Conservation (phyloP, 2,888 invertebrate species). For the Seladonia tumulorum region DNA sequence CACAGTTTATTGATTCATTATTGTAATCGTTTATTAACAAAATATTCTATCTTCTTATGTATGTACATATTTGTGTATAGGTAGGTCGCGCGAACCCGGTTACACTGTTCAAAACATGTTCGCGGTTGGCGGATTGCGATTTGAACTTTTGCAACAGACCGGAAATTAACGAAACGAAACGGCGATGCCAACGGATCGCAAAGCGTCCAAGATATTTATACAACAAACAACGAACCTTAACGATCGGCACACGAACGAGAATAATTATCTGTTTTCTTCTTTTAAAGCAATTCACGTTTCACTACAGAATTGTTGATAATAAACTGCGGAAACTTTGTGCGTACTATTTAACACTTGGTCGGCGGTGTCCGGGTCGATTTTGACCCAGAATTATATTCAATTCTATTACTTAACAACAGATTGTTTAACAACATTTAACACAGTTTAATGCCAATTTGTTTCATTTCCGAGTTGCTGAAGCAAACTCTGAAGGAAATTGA, state of each 20-base stretch:
- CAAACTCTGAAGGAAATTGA: too few species aligned
- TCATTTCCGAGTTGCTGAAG: too few species aligned
- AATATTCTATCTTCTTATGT: conserved; percentile 78
- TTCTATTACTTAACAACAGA: too few species aligned
- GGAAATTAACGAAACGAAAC: neutral
- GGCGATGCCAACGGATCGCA: neutral
- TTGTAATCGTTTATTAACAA: conserved; percentile 77
- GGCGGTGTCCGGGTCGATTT: too few species aligned
- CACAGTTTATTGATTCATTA: conserved; percentile 70
- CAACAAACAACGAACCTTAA: conserved; percentile 24
- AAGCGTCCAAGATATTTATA: conserved; percentile 21
- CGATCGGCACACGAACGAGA: neutral
- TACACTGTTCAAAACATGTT: conserved; percentile 49
- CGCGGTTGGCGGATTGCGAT: neutral
- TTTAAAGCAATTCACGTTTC: too few species aligned
- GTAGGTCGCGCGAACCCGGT: conserved; percentile 42
- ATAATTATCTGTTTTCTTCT: too few species aligned
- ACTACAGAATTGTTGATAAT: too few species aligned
- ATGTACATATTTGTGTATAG: conserved; percentile 68
- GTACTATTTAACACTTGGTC: too few species aligned
- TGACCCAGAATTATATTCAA: too few species aligned
- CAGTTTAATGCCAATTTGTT: too few species aligned
- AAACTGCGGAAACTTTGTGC: too few species aligned
- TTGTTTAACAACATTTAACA: too few species aligned
- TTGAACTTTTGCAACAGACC: neutral